Percentiles rank a stretch among this genome's conserved stretches.
These are phyloP conservation scores for Catharus ustulatus DNA, from an alignment of 2,797 vertebrate species.

Conservation along the genomic window DNA sequence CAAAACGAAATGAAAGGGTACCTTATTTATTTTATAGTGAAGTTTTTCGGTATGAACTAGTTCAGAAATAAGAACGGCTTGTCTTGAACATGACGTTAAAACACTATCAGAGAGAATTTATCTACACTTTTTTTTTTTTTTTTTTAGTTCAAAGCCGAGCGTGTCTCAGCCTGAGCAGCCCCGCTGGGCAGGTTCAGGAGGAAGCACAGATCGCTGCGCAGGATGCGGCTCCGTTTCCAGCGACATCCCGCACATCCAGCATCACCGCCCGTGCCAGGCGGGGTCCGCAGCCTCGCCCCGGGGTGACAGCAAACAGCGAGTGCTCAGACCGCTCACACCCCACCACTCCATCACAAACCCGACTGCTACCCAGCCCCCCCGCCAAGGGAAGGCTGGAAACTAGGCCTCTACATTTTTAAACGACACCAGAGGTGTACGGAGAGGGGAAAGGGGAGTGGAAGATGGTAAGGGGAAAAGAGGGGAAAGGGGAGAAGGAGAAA, in stretches of 20 bases:
- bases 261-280: not conserved
- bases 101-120: not conserved
- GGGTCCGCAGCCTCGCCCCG: not conserved
- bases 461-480: not conserved
- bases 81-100: not conserved
- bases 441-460: not conserved
- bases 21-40: not conserved
- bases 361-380: fast-evolving
- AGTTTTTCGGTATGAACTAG: not conserved
- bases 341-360: not conserved
- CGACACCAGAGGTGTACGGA: not conserved
- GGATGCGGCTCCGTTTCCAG: not conserved
- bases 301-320: not conserved
- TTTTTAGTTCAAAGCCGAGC: not conserved
- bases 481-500: not conserved
- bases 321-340: not conserved
- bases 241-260: not conserved
- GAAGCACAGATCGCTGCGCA: not conserved
- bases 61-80: not conserved
- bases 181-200: not conserved
- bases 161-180: not conserved
- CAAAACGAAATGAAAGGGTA: not conserved
- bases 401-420: not conserved
- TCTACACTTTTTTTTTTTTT: fast-evolving
- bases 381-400: not conserved